Evolutionary conservation across 2,113 vertebrate species (phyloP).

Genomic region (Nesoenas mayeri): DNA sequence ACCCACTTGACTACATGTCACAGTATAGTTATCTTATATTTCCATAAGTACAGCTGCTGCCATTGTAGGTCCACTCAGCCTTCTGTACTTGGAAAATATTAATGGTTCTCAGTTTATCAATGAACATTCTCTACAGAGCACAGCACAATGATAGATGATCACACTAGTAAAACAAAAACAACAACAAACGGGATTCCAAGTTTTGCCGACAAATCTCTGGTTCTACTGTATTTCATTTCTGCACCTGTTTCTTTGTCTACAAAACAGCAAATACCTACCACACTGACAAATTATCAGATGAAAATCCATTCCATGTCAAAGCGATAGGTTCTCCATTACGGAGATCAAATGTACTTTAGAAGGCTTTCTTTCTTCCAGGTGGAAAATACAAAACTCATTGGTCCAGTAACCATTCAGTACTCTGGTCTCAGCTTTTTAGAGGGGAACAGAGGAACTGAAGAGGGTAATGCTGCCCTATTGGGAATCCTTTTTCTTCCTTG

Average conservation of each 20-base stretch:
- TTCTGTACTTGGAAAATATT: background rate
- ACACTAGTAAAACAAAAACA: background rate
- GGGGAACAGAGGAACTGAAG: background rate
- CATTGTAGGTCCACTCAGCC: background rate
- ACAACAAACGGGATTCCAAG: background rate
- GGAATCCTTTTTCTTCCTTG: background rate
- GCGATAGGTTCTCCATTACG: background rate
- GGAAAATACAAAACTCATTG: background rate
- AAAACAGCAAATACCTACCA: background rate
- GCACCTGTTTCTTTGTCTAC: background rate
- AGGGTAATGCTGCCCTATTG: background rate
- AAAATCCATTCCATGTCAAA: background rate
- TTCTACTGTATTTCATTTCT: background rate
- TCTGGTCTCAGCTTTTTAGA: background rate
- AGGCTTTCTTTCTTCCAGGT: background rate
- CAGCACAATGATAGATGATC: background rate
- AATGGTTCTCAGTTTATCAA: background rate
- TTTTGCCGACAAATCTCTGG: background rate
- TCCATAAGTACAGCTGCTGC: background rate
- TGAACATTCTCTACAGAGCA: background rate
- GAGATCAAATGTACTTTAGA: background rate
- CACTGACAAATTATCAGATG: background rate
- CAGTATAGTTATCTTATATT: background rate
- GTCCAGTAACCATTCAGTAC: background rate
- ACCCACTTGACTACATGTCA: background rate